Evolutionary conservation across 2,888 invertebrate species (phyloP).

Genomic region (Drosophila testacea): DNA sequence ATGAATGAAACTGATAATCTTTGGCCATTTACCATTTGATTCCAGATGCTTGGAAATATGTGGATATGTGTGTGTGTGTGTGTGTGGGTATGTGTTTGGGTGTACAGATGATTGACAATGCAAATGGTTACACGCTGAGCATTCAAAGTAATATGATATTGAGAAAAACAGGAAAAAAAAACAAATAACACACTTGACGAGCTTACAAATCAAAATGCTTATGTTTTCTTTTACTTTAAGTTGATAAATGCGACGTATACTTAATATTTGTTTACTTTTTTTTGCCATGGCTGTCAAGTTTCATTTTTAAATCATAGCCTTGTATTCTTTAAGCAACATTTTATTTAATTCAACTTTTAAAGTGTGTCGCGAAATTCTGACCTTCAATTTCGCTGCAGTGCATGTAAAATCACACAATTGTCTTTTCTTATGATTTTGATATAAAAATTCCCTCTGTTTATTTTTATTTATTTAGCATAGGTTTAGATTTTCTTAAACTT

Average conservation of each 20-base stretch:
- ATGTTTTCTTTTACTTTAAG: not conserved
- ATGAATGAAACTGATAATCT: slow-evolving; percentile 74
- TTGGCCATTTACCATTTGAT: slow-evolving; percentile 64
- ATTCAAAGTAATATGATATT: slow-evolving; percentile 18
- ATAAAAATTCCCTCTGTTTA: too few species aligned
- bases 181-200: slow-evolving; percentile 21
- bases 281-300: not conserved
- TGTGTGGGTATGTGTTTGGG: slow-evolving; percentile 10
- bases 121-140: slow-evolving; percentile 53
- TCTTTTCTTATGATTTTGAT: not conserved
- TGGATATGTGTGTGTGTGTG: not conserved
- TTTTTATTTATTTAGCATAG: too few species aligned
- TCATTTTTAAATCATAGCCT: not conserved
- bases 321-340: too few species aligned
- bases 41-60: slow-evolving; percentile 22
- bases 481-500: too few species aligned
- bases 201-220: slow-evolving; percentile 19
- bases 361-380: not conserved
- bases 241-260: slow-evolving; percentile 3
- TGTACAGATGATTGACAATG: slow-evolving; percentile 54
- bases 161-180: not conserved
- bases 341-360: not conserved
- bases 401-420: too few species aligned
- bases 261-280: not conserved
- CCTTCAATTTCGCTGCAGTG: too few species aligned